Base-by-base conservation (phyloP, 2,113 vertebrate genomes). In the Corythornis cristatus region DNA sequence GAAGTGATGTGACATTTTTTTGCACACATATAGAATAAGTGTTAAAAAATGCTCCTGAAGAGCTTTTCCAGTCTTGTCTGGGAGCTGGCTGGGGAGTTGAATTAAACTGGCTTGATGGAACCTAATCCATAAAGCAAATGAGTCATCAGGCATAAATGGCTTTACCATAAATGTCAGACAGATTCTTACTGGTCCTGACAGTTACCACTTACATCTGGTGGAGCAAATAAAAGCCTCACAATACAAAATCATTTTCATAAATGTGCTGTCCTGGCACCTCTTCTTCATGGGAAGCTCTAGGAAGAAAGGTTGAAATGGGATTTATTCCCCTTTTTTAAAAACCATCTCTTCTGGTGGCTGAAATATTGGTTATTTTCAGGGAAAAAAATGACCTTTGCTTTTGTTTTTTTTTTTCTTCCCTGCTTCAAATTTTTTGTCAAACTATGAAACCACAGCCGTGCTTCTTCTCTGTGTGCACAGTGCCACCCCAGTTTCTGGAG, bases 1-100 rank as follows among this genome's bases (percentile, higher is more conserved):
- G 86, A 88, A 93, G 88, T 3, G 88, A 85, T 77, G 95, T 20
- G 94, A 89, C 88, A 68, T 80, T 95, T 79, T 86, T 89, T 84
- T 89, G 89, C 94, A 86, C 48, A 12, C 78, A 25, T 92, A 90
- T 86, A 95, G 93, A 62, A 95, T 91, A 96, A 93, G 91, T 60
- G 94, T 80, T 91, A 91, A 92, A 93, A 94, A 95, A 86, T 33
- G 68, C 91, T 93, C 84, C 43, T 64, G 60, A 91, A 92, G 87
- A 95, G 91, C 87, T 96, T 97, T 95, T 88, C 95, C 96, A 95
- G 88, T 53, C 88, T 56, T 60, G 94, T 79, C 90, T 92, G 90
- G 90, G 71, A 85, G 86, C 88, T 89, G 90, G 65, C 77, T 95
- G 91, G 87, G 89, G 84, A 91, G 60, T 26, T 78, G 85, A 93